Conservation (phyloP, 1,140 invertebrate genomes). For the Lasioglossum albipes region DNA sequence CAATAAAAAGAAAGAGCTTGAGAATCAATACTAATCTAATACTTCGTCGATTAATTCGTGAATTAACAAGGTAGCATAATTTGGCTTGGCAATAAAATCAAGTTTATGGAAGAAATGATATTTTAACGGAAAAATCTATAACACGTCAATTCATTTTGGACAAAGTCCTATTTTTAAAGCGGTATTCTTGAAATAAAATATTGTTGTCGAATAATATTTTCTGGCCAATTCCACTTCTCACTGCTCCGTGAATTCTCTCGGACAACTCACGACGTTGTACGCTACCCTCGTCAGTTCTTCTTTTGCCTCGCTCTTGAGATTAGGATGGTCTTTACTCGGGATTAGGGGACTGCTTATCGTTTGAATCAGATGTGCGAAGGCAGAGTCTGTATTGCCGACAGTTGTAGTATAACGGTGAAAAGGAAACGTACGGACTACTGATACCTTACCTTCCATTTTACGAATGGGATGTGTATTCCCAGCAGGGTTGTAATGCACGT, state of each 20-base stretch:
- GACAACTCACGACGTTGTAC: background rate
- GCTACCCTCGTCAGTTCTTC: background rate
- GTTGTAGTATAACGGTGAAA: constrained; percentile 21
- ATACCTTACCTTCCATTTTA: background rate
- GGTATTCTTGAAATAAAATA: too few relatives aligned
- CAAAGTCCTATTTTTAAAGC: too few relatives aligned
- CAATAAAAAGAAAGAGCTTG: too few relatives aligned
- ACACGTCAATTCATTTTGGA: too few relatives aligned
- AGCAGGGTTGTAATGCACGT: background rate
- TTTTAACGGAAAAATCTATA: too few relatives aligned
- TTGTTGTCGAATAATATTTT: too few relatives aligned
- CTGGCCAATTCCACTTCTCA: background rate
- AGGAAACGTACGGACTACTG: constrained; percentile 11
- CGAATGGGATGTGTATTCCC: constrained; percentile 12
- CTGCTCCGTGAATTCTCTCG: too few relatives aligned
- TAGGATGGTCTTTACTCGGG: background rate
- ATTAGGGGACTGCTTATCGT: background rate
- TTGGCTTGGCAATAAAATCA: too few relatives aligned
- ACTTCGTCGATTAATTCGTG: too few relatives aligned
- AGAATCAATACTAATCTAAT: too few relatives aligned
- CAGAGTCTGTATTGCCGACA: constrained; percentile 17
- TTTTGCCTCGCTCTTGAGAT: background rate
- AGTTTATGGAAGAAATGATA: too few relatives aligned
- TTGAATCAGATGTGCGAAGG: background rate
- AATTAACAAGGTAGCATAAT: too few relatives aligned